Base-by-base conservation (phyloP, 2,113 vertebrate genomes). In the Neomonachus schauinslandi region DNA sequence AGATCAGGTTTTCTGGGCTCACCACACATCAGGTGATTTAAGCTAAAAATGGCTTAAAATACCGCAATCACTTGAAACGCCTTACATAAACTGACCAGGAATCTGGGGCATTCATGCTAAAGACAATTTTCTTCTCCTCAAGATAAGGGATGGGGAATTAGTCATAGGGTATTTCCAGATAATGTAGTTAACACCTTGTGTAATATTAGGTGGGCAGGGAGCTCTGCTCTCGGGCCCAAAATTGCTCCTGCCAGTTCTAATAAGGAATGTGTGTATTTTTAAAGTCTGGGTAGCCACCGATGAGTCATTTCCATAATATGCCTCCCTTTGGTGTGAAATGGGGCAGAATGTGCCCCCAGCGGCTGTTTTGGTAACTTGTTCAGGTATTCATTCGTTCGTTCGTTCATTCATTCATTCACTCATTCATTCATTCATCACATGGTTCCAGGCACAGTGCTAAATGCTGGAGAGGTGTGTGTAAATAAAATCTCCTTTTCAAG, bases 21-120 rank as follows among this genome's bases (percentile, higher is more conserved):
- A 49, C 95, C 71, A 79, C 85, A 85, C 59, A 74, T 98, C 96
- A 97, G 96, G 95, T 97, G 98, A 98, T 91, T 76, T 90, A 79
- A 97, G 89, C 97, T 98, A 98, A 98, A 98, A 98, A 97, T 95
- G 96, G 97, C 95, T 96, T 96, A 97, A 97, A 97, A 93, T 97
- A 76, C 89, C 9, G 61, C 97, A 97, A 77, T 97, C 95, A 53
- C 83, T 97, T 93, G 96, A 86, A 97, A 69, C 1, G 57, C 86
- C 96, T 98, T 97, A 98, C 92, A 22, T 98, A 97, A 98, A 97
- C 96, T 97, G 98, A 96, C 97, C 97, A 87, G 96, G 98, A 98
- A 98, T 98, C 98, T 98, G 94, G 97, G 97, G 93, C 98, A 96
- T 96, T 69, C 67, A 0, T 18, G n/a, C 91, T 91, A 15, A 67